Conservation (phyloP, 2,888 invertebrate species). For the Tuta absoluta region DNA sequence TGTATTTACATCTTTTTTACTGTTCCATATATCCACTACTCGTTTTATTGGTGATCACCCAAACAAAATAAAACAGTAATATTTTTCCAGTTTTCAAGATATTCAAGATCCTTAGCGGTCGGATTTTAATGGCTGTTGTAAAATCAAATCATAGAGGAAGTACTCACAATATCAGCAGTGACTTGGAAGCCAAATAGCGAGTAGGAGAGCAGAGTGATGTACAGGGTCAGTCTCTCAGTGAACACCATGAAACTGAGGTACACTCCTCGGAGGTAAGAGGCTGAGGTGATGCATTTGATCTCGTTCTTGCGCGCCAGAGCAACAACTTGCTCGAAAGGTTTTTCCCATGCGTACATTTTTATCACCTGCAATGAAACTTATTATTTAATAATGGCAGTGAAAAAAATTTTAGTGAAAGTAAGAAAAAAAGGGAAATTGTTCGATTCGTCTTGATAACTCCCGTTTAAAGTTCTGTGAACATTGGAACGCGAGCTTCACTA, state of each 20-base stretch:
- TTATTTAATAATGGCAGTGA: no score
- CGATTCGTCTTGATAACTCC: no score
- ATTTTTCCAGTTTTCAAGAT: no score
- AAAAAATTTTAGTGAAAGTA: no score
- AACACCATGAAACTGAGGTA: conserved; percentile 89
- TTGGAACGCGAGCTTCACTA: no score
- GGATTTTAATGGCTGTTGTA: not conserved
- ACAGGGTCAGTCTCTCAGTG: conserved; percentile 91
- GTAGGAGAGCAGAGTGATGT: conserved; percentile 89
- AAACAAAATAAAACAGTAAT: no score
- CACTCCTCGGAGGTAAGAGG: conserved; percentile 84
- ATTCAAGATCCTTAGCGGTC: not conserved
- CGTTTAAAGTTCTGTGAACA: no score
- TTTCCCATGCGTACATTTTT: conserved; percentile 99
- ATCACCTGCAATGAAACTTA: conserved; percentile 83
- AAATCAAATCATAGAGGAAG: not conserved
- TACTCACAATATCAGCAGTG: conserved; percentile 79
- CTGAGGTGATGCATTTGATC: conserved; percentile 82
- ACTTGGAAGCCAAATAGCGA: conserved; percentile 84
- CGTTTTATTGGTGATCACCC: not conserved
- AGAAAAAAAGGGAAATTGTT: no score
- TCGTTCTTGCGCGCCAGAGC: conserved; percentile 87
- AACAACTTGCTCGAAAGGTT: conserved; percentile 92
- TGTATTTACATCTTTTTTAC: conserved; percentile 20
- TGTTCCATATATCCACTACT: not conserved